Evolutionary conservation across 2,888 invertebrate species (phyloP).

Genomic region (Andrena fulva): DNA sequence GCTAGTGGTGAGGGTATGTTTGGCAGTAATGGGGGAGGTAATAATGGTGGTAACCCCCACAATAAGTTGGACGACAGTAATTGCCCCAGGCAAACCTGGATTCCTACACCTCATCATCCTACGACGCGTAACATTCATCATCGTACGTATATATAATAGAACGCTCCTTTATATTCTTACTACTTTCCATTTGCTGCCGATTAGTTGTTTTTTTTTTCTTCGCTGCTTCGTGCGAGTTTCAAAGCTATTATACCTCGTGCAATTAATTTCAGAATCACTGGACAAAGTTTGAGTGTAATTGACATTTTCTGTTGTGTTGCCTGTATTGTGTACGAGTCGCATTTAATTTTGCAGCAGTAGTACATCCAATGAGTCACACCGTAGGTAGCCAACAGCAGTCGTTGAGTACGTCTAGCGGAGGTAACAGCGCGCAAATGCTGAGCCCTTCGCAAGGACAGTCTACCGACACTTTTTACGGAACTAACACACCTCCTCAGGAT

Average conservation of each 20-base stretch:
- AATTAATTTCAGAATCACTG: constrained; percentile 54
- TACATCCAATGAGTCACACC: constrained; percentile 82
- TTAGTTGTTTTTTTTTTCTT: constrained; percentile 56
- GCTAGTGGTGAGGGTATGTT: constrained; percentile 83
- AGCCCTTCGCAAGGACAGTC: constrained; percentile 81
- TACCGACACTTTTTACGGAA: constrained; percentile 81
- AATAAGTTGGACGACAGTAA: constrained; percentile 83
- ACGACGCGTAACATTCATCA: constrained; percentile 83
- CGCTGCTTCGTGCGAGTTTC: constrained; percentile 49
- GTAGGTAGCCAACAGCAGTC: constrained; percentile 81
- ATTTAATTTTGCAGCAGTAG: constrained; percentile 79
- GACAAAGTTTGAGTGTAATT: constrained; percentile 46
- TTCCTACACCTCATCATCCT: constrained; percentile 83
- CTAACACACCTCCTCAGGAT: constrained; percentile 83
- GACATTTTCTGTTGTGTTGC: constrained; percentile 59
- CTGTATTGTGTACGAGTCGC: constrained; percentile 68
- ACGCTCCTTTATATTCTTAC: constrained; percentile 61
- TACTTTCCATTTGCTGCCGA: constrained; percentile 49
- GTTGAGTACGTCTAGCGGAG: constrained; percentile 76
- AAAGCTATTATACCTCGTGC: not conserved
- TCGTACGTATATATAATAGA: constrained; percentile 81
- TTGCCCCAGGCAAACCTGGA: constrained; percentile 83
- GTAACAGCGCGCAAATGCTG: constrained; percentile 78
- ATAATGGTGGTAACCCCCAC: constrained; percentile 81
- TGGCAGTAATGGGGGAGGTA: constrained; percentile 81